These are phyloP conservation scores for Vireo griseus DNA, from an alignment of 2,797 vertebrate species.

Conservation along the genomic window DNA sequence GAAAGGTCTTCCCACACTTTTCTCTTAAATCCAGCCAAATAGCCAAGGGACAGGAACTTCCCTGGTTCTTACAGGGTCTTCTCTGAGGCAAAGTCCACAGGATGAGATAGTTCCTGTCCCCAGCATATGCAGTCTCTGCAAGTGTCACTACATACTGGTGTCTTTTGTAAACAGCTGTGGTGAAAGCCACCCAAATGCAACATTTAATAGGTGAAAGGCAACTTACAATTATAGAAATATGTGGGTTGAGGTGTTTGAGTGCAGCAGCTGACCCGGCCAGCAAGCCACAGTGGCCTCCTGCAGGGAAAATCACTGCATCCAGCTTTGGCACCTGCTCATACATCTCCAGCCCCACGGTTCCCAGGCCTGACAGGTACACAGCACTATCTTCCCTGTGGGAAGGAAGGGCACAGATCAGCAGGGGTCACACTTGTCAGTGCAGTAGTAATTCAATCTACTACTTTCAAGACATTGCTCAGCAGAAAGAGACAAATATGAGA, in stretches of 20 bases:
- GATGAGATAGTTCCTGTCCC: background rate
- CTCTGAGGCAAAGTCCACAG: background rate
- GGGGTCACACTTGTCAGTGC: background rate
- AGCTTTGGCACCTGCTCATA: conserved; percentile 86
- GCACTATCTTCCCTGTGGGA: conserved; percentile 79
- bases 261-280: conserved; percentile 84
- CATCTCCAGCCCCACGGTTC: conserved; percentile 87
- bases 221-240: conserved; percentile 85
- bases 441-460: background rate
- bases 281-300: conserved; percentile 82
- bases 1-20: background rate
- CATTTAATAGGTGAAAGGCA: background rate
- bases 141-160: background rate
- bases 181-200: background rate
- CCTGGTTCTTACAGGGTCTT: background rate
- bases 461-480: background rate
- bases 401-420: background rate
- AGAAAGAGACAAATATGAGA: background rate
- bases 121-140: background rate
- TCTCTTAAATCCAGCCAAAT: background rate
- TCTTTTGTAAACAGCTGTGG: background rate
- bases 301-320: conserved; percentile 86
- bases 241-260: conserved; percentile 86
- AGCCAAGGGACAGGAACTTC: background rate
- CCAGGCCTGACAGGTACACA: conserved; percentile 85